Base-by-base conservation (phyloP, 2,113 vertebrate species). In the Heteronetta atricapilla region DNA sequence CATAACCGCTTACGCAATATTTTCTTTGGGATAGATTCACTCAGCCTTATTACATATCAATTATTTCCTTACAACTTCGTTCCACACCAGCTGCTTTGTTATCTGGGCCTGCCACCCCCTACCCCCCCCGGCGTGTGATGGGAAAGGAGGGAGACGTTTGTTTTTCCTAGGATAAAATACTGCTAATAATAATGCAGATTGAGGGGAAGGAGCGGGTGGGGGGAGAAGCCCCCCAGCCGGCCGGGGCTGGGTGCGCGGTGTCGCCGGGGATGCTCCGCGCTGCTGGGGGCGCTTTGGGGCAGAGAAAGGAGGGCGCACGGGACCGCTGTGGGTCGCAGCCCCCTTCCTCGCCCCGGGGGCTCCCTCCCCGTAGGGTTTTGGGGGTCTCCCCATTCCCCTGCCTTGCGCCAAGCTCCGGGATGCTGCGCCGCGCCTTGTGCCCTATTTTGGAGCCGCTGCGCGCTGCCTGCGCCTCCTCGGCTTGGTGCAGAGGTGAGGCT, bases 1-100 rank as follows among this genome's bases (percentile, higher is more conserved):
- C 96, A 97, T 94, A 89, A 60, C 91, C 96, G 96, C 97, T 97
- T 97, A 97, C 87, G 96, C 97, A 96, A 97, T 97, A 96, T 97
- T 97, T 97, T 97, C 95, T 97, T 97, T 97, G 96, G 93, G 95
- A 97, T 95, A 92, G 97, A 97, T 96, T 95, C 95, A 91, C 95
- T 97, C 95, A 84, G 92, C 96, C 89, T 96, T 86, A 93, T 95
- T 94, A 95, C 95, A 96, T 95, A 96, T 95, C 95, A 96, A 97
- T 96, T 94, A 95, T 95, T 97, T 93, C 91, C 89, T 96, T 93
- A 94, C 92, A 96, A 88, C 87, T 86, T 83, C 86, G 84, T 82
- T 92, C 92, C 96, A 96, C 91, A 90, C 95, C 97, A 97, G 97
- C 97, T 96, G 97, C 95, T 93, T 93, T 90, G 81, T 96, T 97